These are phyloP conservation scores for Seira sanloemensis DNA, from an alignment of 2,888 invertebrate species.

Conservation along the genomic window DNA sequence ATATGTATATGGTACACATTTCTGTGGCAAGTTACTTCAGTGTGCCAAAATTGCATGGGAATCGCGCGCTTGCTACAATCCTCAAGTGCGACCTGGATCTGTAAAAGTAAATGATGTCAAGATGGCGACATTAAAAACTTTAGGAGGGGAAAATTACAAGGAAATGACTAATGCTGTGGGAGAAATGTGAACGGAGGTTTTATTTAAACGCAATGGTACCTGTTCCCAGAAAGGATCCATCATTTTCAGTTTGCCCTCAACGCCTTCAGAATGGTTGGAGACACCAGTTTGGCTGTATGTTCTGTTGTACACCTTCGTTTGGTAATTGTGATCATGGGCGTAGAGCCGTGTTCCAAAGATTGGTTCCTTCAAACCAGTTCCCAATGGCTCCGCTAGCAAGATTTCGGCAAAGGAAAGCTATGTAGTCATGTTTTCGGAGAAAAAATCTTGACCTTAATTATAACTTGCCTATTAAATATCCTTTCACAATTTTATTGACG, in stretches of 20 bases:
- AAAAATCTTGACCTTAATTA: background rate
- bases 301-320: conserved; percentile 6
- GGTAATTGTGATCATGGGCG: background rate
- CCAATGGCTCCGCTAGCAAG: conserved; percentile 20
- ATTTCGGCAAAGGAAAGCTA: too few species aligned
- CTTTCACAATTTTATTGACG: conserved; percentile 47
- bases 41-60: conserved; percentile 36
- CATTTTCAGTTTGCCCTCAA: background rate
- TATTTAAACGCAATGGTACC: too few species aligned
- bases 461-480: conserved; percentile 47
- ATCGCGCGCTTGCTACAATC: conserved; percentile 21
- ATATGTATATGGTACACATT: too few species aligned
- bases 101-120: too few species aligned
- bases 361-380: conserved; percentile 31
- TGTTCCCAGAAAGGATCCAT: conserved; percentile 50
- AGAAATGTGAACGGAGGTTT: too few species aligned
- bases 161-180: too few species aligned
- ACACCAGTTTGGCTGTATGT: conserved; percentile 15
- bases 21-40: conserved; percentile 28
- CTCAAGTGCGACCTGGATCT: conserved; percentile 25
- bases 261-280: background rate
- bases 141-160: too few species aligned
- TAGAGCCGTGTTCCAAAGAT: conserved; percentile 16
- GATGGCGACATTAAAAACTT: too few species aligned
- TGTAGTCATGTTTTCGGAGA: background rate